Evolutionary conservation across 2,888 invertebrate genomes (phyloP), one percentile per base, ranked within the genome.

Genomic region (Drosophila cracens): DNA sequence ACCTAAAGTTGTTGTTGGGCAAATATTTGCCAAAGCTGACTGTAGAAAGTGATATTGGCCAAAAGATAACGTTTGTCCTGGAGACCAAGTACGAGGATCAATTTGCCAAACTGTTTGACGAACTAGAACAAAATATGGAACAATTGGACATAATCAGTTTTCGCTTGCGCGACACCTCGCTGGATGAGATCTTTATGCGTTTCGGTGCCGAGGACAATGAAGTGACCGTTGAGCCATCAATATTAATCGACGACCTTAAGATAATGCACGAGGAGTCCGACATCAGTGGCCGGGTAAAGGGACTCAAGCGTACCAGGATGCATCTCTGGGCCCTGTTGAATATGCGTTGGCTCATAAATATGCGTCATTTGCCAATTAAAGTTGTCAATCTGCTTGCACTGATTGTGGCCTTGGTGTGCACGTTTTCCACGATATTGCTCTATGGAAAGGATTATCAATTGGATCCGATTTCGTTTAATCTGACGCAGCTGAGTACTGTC

Each of bases 181-280:
- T 98, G 93, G 97, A 97, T 93, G 97, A 98, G 93, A 97, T 98
- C 0, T 97, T 97, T 90, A 94, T 97, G 94, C 95, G 95, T 4
- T 83, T 87, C 36, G 91, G 87, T 2, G 70, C 80, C 54, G 85
- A 82, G 58, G 68, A 76, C 0, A 69, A 48, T 2, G 79, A 84
- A 27, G 10, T 64, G 4, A 52, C 21, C 4, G 61, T 33, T 0
- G 79, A 79, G 6, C 53, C 70, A 6, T 38, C 52, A 8, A 0
- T 63, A 13, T 33, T 74, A 27, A 31, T 84, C 18, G 73, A 78
- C 1, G 74, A 82, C 5, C 65, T 70, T 0, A 76, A 74, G 21
- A 1, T 16, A 0, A 25, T 65, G 0, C 43, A 63, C 18, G 74
- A 66, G 6, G 68, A 60, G 0, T 31, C 46, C 11, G 52, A 40